Evolutionary conservation across 2,113 vertebrate species (phyloP).

Genomic region (Xenopus tropicalis): UCB_Xtro_10.0 CM004449.2:64663001-64663500

Average conservation of each 20-base stretch:
- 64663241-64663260: slow-evolving; percentile 57
- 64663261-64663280: slow-evolving; percentile 52
- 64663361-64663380: neutral
- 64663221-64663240: slow-evolving; percentile 55
- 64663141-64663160: slow-evolving; percentile 61
- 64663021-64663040: slow-evolving; percentile 17
- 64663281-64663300: slow-evolving; percentile 11
- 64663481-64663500: no score
- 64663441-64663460: no score
- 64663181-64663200: slow-evolving; percentile 39
- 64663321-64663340: neutral
- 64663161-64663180: slow-evolving; percentile 51
- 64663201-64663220: slow-evolving; percentile 63
- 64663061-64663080: slow-evolving; percentile 64
- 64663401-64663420: no score
- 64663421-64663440: no score
- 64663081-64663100: slow-evolving; percentile 63
- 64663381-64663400: no score
- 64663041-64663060: slow-evolving; percentile 41
- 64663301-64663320: neutral
- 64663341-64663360: neutral
- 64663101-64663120: slow-evolving; percentile 71
- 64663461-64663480: no score
- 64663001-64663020: slow-evolving; percentile 26
- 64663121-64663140: slow-evolving; percentile 66